Percentiles rank a stretch among this genome's conserved stretches.
Evolutionary conservation across 1,140 invertebrate genomes (phyloP).

Genomic region (Limonius californicus): DNA sequence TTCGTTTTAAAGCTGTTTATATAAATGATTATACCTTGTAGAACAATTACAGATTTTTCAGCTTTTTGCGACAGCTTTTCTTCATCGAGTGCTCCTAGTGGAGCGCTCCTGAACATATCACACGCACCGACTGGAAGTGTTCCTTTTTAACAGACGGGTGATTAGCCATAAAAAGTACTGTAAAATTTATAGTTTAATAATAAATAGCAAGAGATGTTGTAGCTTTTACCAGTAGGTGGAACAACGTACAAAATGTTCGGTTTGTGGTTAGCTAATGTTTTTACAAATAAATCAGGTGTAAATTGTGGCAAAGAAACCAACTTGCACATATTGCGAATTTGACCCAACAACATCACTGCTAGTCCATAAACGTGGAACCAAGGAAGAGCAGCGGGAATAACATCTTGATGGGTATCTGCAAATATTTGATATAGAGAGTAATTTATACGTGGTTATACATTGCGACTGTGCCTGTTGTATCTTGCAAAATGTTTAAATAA

Average conservation of each 20-base stretch:
- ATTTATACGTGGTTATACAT: too few relatives aligned
- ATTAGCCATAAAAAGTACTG: neutral
- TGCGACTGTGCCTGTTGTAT: conserved; percentile 27
- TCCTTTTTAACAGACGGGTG: conserved; percentile 48
- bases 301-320: conserved; percentile 74
- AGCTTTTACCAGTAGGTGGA: conserved; percentile 57
- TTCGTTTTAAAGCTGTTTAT: too few relatives aligned
- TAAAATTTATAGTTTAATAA: neutral
- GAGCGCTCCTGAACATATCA: conserved; percentile 67
- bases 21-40: too few relatives aligned
- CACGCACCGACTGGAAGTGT: conserved; percentile 54
- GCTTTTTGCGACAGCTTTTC: conserved; percentile 52
- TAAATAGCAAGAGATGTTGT: too few relatives aligned
- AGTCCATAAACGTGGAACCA: conserved; percentile 86
- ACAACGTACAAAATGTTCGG: conserved; percentile 57
- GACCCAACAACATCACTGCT: conserved; percentile 52
- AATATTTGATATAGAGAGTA: conserved; percentile 21
- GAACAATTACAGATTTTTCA: conserved; percentile 36
- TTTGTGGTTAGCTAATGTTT: conserved; percentile 54
- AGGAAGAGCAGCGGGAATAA: conserved; percentile 64
- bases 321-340: conserved; percentile 60
- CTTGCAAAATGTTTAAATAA: conserved; percentile 24
- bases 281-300: conserved; percentile 58
- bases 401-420: conserved; percentile 53
- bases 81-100: conserved; percentile 59